phyloP scores from a whole-genome alignment of 2,888 invertebrate genomes.

The Leptopilina myrica region DNA sequence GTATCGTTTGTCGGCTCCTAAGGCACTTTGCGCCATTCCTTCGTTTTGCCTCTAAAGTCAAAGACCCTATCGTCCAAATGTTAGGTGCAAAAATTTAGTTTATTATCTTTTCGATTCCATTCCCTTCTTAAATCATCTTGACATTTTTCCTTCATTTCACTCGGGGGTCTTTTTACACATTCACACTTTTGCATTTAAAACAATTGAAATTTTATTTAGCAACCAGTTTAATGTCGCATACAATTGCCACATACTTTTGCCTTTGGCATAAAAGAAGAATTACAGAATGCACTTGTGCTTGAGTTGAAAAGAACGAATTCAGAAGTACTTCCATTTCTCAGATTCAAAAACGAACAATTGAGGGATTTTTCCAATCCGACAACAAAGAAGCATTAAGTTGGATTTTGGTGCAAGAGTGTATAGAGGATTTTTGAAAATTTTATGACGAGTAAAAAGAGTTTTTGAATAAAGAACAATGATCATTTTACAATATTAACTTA shows the following conservation, averaged over 20 bases:
- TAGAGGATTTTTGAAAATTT: too few species aligned
- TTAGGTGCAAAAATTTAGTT: conserved; percentile 31
- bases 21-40: conserved; percentile 21
- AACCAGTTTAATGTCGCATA: conserved; percentile 64
- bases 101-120: conserved; percentile 22
- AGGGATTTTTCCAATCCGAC: too few species aligned
- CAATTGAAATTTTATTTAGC: conserved; percentile 73
- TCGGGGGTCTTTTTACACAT: conserved; percentile 42
- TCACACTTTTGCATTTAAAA: conserved; percentile 45
- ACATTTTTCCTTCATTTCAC: conserved; percentile 40
- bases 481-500: too few species aligned
- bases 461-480: too few species aligned
- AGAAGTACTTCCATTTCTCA: too few species aligned
- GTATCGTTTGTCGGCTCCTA: conserved; percentile 24
- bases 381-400: too few species aligned
- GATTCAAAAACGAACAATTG: too few species aligned
- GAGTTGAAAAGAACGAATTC: neutral
- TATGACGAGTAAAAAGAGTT: too few species aligned
- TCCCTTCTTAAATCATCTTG: conserved; percentile 44
- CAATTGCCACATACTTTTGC: conserved; percentile 57
- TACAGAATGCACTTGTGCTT: conserved; percentile 17
- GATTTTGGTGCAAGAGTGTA: too few species aligned
- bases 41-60: conserved; percentile 36
- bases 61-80: conserved; percentile 32
- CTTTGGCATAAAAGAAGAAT: neutral